These are phyloP conservation scores for Tarsius wallacei DNA, from an alignment of 2,797 vertebrate genomes.

Conservation along the genomic window DNA sequence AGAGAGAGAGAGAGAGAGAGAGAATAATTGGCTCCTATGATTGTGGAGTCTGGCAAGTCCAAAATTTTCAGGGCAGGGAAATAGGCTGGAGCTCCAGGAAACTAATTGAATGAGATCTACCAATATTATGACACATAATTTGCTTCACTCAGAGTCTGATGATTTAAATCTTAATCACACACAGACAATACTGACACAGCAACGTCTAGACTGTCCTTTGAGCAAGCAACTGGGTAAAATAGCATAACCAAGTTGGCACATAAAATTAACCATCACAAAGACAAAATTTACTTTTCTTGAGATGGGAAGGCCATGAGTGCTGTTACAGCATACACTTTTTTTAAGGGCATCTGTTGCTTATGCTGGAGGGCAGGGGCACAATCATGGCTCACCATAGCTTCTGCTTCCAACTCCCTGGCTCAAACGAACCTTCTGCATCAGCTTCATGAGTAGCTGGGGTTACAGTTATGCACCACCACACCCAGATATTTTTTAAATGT, in stretches of 20 bases:
- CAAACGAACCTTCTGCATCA: no score
- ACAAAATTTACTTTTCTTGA: neutral
- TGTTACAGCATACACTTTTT: neutral
- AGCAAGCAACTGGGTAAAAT: neutral
- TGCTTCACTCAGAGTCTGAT: neutral
- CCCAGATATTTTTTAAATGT: no score
- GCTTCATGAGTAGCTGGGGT: no score
- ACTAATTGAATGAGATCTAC: neutral
- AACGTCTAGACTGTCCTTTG: neutral
- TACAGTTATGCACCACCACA: no score
- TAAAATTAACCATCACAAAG: neutral
- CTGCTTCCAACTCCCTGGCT: no score
- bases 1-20: neutral
- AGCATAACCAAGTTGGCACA: neutral
- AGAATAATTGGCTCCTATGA: neutral
- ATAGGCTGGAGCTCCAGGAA: neutral
- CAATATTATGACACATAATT: neutral
- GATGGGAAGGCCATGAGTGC: neutral
- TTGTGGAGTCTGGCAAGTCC: neutral
- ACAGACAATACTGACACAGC: neutral
- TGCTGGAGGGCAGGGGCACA: no score
- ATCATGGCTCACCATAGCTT: no score
- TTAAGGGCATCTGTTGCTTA: no score
- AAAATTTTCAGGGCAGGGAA: neutral
- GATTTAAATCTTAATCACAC: slow-evolving; percentile 5